Conservation (phyloP, 37 sponge, comb jelly and placozoan genomes). For the Hormiphora californensis region DNA sequence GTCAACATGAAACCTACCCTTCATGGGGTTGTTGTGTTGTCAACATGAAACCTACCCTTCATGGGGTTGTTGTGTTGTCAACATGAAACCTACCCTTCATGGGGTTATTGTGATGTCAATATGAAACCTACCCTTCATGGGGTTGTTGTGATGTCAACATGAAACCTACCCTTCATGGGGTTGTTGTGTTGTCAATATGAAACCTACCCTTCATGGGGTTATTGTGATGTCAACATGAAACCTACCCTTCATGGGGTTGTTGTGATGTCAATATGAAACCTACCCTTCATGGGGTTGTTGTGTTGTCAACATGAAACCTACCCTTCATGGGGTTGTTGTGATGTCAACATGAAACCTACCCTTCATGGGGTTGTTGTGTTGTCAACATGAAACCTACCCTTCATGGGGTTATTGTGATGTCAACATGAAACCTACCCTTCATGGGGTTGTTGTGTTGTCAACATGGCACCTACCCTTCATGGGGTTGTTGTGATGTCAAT, state of each 20-base stretch:
- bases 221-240: neutral
- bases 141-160: neutral
- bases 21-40: constrained; percentile 34
- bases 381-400: neutral
- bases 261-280: neutral
- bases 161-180: neutral
- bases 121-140: neutral
- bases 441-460: neutral
- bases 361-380: neutral
- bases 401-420: neutral
- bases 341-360: neutral
- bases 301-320: neutral
- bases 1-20: no score
- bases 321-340: neutral
- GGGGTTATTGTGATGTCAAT: neutral
- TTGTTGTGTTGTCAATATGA: neutral
- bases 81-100: neutral
- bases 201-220: neutral
- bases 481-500: neutral
- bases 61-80: neutral
- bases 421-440: neutral
- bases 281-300: neutral
- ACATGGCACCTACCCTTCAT: neutral
- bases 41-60: neutral
- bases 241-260: neutral